Percentiles rank a stretch among this genome's conserved stretches.
Evolutionary conservation across 2,888 invertebrate genomes (phyloP).

Genomic region (Drosophila monieri): DNA sequence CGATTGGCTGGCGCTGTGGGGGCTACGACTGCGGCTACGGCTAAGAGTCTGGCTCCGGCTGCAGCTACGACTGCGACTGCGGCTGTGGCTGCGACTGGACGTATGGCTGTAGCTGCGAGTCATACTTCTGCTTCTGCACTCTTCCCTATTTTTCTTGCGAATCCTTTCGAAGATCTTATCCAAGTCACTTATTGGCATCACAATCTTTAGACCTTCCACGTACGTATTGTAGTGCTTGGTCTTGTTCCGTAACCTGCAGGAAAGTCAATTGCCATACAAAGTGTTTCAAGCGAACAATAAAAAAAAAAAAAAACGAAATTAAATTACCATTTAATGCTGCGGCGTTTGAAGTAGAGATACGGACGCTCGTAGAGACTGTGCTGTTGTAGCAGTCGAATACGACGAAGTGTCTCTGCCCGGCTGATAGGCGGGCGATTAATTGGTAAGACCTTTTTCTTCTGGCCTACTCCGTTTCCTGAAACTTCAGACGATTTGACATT

Average conservation of each 20-base stretch:
- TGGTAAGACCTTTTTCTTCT: not conserved
- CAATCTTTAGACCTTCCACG: slow-evolving; percentile 12
- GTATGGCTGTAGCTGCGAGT: slow-evolving; percentile 21
- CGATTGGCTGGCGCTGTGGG: slow-evolving; percentile 37
- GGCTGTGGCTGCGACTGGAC: slow-evolving; percentile 9
- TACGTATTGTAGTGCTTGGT: slow-evolving; percentile 18
- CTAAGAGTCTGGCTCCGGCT: slow-evolving; percentile 9
- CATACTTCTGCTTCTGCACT: not conserved
- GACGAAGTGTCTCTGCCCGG: slow-evolving; percentile 26
- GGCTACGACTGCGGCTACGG: slow-evolving; percentile 18
- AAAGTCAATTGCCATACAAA: not conserved
- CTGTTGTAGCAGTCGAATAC: slow-evolving; percentile 39
- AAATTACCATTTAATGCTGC: slow-evolving; percentile 58
- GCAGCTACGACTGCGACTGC: slow-evolving; percentile 6
- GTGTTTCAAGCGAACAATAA: not conserved
- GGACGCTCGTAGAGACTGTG: slow-evolving; percentile 4
- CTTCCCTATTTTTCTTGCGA: not conserved
- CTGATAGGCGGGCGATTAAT: slow-evolving; percentile 21
- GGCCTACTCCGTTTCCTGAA: not conserved
- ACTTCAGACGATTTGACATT: slow-evolving; percentile 11
- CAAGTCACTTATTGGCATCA: slow-evolving; percentile 15
- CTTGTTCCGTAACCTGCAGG: not conserved
- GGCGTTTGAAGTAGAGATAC: slow-evolving; percentile 51
- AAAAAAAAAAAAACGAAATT: not conserved
- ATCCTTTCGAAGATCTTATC: not conserved